Percentiles rank a stretch among this genome's conserved stretches.
Conservation (phyloP, 2,888 invertebrate species). For the Teinopalpus imperialis region DNA sequence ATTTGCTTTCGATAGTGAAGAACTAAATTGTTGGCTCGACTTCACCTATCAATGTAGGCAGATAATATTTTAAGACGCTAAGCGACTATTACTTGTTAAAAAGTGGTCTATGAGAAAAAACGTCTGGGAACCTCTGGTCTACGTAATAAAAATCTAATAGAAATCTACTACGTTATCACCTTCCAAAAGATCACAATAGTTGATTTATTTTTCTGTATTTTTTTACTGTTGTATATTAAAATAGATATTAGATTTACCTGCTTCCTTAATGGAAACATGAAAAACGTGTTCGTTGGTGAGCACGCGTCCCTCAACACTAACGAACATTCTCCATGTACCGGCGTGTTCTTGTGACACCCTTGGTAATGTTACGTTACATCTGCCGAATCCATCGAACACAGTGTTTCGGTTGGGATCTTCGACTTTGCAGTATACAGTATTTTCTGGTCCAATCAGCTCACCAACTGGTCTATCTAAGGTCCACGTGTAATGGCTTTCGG, state of each 20-base stretch:
- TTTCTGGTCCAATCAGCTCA: constrained; percentile 48
- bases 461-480: constrained; percentile 40
- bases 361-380: constrained; percentile 49
- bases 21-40: no score
- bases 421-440: constrained; percentile 57
- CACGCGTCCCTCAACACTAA: constrained; percentile 48
- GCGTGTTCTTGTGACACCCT: constrained; percentile 43
- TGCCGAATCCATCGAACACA: constrained; percentile 56
- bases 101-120: no score
- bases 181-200: no score
- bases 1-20: no score
- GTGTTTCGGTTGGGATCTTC: constrained; percentile 37
- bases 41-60: no score
- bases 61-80: no score
- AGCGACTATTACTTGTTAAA: no score
- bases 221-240: neutral
- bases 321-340: constrained; percentile 53
- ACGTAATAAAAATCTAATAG: no score
- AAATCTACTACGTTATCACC: no score
- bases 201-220: no score
- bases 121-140: no score
- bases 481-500: constrained; percentile 30
- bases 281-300: constrained; percentile 40
- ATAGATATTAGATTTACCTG: constrained; percentile 40
- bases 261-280: constrained; percentile 38